phyloP scores from a whole-genome alignment of 2,113 vertebrate genomes.

The Stegostoma tigrinum region DNA sequence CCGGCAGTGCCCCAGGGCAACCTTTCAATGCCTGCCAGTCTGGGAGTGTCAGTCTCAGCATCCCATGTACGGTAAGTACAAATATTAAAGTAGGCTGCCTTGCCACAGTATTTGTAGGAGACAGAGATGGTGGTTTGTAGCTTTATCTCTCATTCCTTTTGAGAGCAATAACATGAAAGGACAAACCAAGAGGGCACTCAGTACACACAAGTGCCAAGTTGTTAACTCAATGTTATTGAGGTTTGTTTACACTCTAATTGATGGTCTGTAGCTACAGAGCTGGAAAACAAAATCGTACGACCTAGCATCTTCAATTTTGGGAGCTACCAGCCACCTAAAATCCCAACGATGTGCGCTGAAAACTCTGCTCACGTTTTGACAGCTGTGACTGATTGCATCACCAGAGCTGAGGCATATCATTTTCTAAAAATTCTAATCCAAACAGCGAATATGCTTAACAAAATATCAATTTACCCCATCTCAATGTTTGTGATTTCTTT shows the following conservation, averaged over 20 bases:
- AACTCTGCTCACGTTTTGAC: neutral
- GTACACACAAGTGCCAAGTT: neutral
- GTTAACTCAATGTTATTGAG: neutral
- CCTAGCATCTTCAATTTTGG: neutral
- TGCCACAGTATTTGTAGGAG: neutral
- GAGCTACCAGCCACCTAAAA: neutral
- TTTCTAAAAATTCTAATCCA: neutral
- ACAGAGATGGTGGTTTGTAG: neutral
- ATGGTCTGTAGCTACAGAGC: neutral
- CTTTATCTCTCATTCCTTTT: neutral
- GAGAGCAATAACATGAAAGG: neutral
- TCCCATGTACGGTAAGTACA: slow-evolving; percentile 73
- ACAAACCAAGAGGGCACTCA: neutral
- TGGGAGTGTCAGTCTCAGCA: slow-evolving; percentile 77
- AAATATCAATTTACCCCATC: neutral
- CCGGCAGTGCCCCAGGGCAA: slow-evolving; percentile 94
- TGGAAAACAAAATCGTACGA: neutral
- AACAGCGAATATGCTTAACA: neutral
- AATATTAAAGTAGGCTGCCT: neutral
- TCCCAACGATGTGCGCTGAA: neutral
- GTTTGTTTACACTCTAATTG: neutral
- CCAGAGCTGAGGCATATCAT: neutral
- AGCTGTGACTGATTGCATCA: neutral
- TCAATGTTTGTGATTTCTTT: neutral
- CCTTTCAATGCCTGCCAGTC: slow-evolving; percentile 88